phyloP scores from a whole-genome alignment of 2,113 vertebrate genomes.

The Addax nasomaculatus region DNA sequence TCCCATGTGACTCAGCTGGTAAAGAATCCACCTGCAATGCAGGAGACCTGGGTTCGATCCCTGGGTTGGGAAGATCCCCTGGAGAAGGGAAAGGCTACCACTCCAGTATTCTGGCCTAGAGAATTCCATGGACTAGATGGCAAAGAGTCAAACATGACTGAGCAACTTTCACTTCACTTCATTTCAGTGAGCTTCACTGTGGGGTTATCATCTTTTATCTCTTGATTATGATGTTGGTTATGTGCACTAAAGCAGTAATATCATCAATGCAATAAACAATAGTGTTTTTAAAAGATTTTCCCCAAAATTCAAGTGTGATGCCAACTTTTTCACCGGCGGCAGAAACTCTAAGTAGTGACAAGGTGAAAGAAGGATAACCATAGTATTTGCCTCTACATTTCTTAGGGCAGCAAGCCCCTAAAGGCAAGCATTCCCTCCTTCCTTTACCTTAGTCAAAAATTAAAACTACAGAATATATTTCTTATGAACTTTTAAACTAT shows the following conservation, averaged over 20 bases:
- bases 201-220: neutral
- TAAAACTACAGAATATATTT: neutral
- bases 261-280: neutral
- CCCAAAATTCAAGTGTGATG: neutral
- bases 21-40: neutral
- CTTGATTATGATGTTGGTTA: neutral
- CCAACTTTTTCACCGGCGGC: neutral
- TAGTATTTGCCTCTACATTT: neutral
- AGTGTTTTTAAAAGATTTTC: neutral
- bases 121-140: neutral
- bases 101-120: neutral
- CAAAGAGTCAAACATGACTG: neutral
- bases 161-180: neutral
- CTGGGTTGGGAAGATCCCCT: neutral
- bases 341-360: neutral
- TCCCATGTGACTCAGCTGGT: neutral
- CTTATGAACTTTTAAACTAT: slow-evolving; percentile 12
- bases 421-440: neutral
- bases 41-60: neutral
- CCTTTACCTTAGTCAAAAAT: neutral
- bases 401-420: neutral
- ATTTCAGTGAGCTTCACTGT: neutral
- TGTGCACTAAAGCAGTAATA: neutral
- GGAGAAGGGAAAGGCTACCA: neutral
- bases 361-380: neutral